Evolutionary conservation across 2,888 invertebrate species (phyloP), one percentile per base, ranked within the genome.

Genomic region (Megamerina dolium): DNA sequence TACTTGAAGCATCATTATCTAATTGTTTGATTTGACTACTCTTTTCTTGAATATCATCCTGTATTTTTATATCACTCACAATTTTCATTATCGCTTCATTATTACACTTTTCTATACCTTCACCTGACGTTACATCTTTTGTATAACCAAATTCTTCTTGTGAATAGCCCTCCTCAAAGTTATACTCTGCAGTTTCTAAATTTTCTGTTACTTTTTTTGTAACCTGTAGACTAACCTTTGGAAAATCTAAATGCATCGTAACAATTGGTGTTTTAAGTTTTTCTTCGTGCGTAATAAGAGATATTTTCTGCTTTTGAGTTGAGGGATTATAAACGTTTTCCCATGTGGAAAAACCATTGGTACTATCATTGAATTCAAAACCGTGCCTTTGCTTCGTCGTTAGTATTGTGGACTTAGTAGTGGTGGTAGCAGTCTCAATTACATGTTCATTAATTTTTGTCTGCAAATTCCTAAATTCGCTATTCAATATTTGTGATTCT

Each of bases 241-340:
- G 71, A 50, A 72, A 74, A 73, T 82, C 72, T 75, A 82, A 74
- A 75, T 81, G 75, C 71, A 82, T 59, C 67, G 78, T 73, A 71
- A 82, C 74, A 33, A 82, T 77, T 10, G 83, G 83, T 47, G 79
- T 79, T 59, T 80, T 71, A 68, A 78, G 77, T 53, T 81, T 77
- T 69, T 84, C 82, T 68, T 85, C 84, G 47, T 85, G 84, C 5
- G 83, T 83, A 51, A 85, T 84, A 32, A 85, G 68, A 44, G 81
- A 79, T 54, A 84, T 77, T 61, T 76, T 77, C 52, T 63, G 62
- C 26, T 61, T 23, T 10, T 6, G 8, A 23, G 8, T 10, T 23
- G 23, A 10, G 6, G 23, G 23, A 23, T 23, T 8, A 10, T 6
- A 23, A 23, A n/a, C n/a, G n/a, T n/a, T n/a, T n/a, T 23, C 23